Base-by-base conservation (phyloP, 2,797 vertebrate species). In the Galaxias olidus region DNA sequence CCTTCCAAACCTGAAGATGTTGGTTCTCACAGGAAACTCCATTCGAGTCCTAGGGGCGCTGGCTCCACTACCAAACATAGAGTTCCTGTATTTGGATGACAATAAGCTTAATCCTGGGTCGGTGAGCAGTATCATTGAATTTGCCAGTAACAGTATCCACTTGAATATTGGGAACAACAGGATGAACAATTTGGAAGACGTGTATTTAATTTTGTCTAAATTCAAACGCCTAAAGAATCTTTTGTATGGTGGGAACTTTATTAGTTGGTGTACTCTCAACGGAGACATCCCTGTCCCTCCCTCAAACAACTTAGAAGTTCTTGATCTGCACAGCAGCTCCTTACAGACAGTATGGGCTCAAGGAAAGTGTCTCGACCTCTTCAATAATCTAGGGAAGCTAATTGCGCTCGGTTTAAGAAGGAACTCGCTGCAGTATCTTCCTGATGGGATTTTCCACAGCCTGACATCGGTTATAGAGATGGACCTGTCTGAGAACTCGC, bases 1-100 rank as follows among this genome's bases (percentile, higher is more conserved):
- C 2, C 89, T 96, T 64, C 1, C 50, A 3, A 79, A 64, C 0
- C 78, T 98, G 48, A 11, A 68, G 50, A 14, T 0, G 0, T 76
- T 97, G 70, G 68, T 88, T 68, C 88, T 97, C 58, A 83, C 63
- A 0, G 94, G 93, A 63, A 98, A 98, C 13, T 92, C 93, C 1
- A 78, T 98, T 53, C 88, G 88, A 66, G 49, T 0, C 0, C 70
- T 96, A 8, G 4, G 65, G 15, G 85, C 41, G 41, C 79, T 94
- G 19, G 78, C 79, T 0, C 0, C 10, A 0, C 59, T 92, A 17
- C 89, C 92, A 4, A 81, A 61, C 46, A 55, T 96, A 43, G 18
- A 53, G 0, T 12, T 0, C 1, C 72, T 93, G 10, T 4, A 59
- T 11, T 73, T 98, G 63, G 63, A 72, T 0, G 87, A 91, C 59